phyloP scores from a whole-genome alignment of 2,113 vertebrate species.

The Zosterops hypoxanthus region DNA sequence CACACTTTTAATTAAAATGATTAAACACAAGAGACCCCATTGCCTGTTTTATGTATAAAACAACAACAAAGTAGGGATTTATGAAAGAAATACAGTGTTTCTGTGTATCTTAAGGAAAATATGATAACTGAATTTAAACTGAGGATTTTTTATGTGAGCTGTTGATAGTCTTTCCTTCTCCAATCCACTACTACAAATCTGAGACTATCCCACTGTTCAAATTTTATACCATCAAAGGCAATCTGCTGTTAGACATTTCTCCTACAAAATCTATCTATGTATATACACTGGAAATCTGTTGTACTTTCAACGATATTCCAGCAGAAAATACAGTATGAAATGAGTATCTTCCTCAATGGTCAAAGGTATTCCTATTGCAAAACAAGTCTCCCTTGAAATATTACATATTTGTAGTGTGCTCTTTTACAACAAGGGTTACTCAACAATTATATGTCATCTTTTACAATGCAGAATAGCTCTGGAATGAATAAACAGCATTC shows the following conservation, averaged over 20 bases:
- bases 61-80: constrained; percentile 55
- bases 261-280: background rate
- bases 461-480: background rate
- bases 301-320: background rate
- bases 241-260: background rate
- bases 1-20: constrained; percentile 37
- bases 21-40: constrained; percentile 61
- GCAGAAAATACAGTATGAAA: background rate
- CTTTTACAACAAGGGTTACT: background rate
- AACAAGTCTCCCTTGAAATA: background rate
- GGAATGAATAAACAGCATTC: background rate
- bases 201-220: background rate
- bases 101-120: constrained; percentile 37
- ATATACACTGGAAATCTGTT: background rate
- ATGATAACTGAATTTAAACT: constrained; percentile 23
- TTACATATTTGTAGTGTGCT: background rate
- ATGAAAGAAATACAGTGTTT: constrained; percentile 13
- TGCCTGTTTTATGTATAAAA: constrained; percentile 57
- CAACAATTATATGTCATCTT: background rate
- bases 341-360: background rate
- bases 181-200: background rate
- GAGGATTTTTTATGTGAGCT: background rate
- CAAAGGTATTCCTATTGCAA: background rate
- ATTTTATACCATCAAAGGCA: background rate
- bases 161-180: background rate